Evolutionary conservation across 1,140 invertebrate genomes (phyloP), one percentile per base, ranked within the genome.

Genomic region (Pogonus chalceus): DNA sequence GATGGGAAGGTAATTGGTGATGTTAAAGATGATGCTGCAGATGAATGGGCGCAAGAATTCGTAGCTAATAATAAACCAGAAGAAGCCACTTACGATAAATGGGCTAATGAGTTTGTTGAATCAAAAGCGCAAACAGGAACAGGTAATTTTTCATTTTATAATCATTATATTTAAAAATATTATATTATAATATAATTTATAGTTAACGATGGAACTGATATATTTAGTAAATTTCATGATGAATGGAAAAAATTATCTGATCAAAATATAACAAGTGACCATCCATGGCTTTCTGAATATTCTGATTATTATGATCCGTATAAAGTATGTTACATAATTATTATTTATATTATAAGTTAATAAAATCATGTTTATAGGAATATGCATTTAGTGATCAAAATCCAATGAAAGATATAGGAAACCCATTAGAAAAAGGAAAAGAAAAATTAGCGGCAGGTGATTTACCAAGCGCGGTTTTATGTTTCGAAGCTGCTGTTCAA

Each of bases 401-500:
- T 79, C 86, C 90, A 9, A 85, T 95, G 82, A 74, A 79, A 51
- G 80, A 89, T 62, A 74, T 87, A 61, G 73, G 79, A n/a, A 83
- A 93, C 75, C 84, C 92, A 14, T 80, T 96, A 53, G 83, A 87
- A 67, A 85, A 91, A 63, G 96, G 94, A 0, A 83, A 92, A 64
- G 77, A 83, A 61, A 84, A 85, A 65, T 70, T 97, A 51, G 78
- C 82, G 64, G 79, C 80, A 57, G 94, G 93, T 21, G 94, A 98
- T 74, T 80, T 98, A 53, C 89, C 94, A 16, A 90, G 91, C 60
- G 96, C 96, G 21, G 94, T 98, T 1, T 72, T 99, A 2, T 88
- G 94, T 63, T 98, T 98, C 75, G 96, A 99, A 77, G 90, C 92
- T 52, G 94, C 94, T 35, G 90, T 86, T 4, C 86, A 93, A 67